These are phyloP conservation scores for Rhodophaea formosa DNA, from an alignment of 2,888 invertebrate genomes.

Conservation along the genomic window DNA sequence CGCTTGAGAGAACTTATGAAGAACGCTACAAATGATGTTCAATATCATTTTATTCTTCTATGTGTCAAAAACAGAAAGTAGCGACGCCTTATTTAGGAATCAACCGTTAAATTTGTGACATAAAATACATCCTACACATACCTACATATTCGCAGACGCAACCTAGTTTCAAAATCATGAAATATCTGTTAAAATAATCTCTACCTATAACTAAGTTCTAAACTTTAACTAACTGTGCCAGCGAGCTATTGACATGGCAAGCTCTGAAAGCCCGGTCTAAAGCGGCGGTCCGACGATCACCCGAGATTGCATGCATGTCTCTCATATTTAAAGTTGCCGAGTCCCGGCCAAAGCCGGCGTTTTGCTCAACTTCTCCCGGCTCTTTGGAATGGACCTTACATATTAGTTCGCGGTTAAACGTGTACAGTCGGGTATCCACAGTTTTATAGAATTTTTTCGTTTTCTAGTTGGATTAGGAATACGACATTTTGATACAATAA, in stretches of 20 bases:
- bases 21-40: too few relatives aligned
- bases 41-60: too few relatives aligned
- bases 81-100: too few relatives aligned
- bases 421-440: background rate
- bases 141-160: too few relatives aligned
- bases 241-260: background rate
- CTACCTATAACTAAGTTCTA: background rate
- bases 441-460: too few relatives aligned
- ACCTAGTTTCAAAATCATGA: too few relatives aligned
- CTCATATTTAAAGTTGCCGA: background rate
- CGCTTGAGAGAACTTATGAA: too few relatives aligned
- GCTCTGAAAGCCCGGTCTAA: background rate
- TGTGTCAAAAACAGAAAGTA: too few relatives aligned
- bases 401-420: background rate
- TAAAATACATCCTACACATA: too few relatives aligned
- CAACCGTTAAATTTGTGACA: too few relatives aligned
- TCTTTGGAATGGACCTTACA: background rate
- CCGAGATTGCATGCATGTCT: background rate
- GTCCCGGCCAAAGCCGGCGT: background rate
- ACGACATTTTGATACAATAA: too few relatives aligned
- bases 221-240: background rate
- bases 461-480: too few relatives aligned
- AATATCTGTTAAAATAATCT: background rate
- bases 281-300: background rate
- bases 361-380: background rate